Conservation (phyloP, 2,888 invertebrate genomes). For the Eucera pruinosa region DNA sequence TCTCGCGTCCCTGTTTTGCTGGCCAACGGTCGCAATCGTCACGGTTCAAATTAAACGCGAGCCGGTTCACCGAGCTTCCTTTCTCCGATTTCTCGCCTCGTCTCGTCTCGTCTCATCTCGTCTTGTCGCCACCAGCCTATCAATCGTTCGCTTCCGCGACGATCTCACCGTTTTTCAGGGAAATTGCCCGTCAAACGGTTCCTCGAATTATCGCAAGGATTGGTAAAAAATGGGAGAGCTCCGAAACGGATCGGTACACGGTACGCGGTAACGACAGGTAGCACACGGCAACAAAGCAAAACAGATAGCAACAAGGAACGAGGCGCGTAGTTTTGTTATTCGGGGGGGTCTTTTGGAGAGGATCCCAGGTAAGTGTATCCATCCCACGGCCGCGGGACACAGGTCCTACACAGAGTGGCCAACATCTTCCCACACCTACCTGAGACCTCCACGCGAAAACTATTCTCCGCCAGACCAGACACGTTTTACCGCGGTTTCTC, state of each 20-base stretch:
- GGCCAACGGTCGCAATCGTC: constrained; percentile 13
- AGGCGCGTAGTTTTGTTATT: constrained; percentile 60
- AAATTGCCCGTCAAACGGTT: not conserved
- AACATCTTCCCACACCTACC: constrained; percentile 76
- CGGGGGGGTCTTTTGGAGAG: constrained; percentile 32
- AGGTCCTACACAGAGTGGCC: constrained; percentile 73
- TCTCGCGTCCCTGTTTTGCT: constrained; percentile 15
- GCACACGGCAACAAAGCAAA: constrained; percentile 45
- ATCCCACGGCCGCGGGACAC: constrained; percentile 42
- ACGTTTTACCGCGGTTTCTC: not conserved
- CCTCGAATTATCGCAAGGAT: too few species aligned
- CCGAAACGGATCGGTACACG: constrained; percentile 9
- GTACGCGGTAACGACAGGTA: constrained; percentile 50
- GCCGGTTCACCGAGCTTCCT: not conserved
- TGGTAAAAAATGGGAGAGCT: not conserved
- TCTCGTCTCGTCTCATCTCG: too few species aligned
- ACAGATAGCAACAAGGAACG: constrained; percentile 39
- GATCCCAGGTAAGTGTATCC: constrained; percentile 48
- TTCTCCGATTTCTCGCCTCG: not conserved
- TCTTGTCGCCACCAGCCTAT: not conserved
- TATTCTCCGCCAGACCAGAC: constrained; percentile 65
- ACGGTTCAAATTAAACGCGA: constrained; percentile 5
- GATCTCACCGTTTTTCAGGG: too few species aligned
- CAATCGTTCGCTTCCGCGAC: too few species aligned
- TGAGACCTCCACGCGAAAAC: constrained; percentile 49